Evolutionary conservation across 2,797 vertebrate species (phyloP).

Genomic region (Sebastes miniatus): DNA sequence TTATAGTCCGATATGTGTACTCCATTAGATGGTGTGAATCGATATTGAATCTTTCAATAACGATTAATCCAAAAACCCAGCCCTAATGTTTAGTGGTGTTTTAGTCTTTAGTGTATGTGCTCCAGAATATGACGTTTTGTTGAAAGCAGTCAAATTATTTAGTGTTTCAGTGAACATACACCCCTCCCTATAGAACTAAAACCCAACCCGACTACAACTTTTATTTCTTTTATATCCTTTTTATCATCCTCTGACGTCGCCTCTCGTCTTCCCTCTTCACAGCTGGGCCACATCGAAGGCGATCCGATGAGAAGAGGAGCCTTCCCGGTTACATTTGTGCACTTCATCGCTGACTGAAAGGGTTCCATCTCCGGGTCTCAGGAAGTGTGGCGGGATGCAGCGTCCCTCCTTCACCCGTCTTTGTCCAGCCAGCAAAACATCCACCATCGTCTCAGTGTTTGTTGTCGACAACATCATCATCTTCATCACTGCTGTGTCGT

Average conservation of each 20-base stretch:
- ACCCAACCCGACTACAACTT: background rate
- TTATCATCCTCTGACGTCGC: background rate
- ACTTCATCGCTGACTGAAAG: conserved; percentile 93
- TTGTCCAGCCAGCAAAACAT: background rate
- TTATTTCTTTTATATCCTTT: too few relatives aligned
- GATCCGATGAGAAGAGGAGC: conserved; percentile 94
- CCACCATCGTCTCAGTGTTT: background rate
- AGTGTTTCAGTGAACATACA: background rate
- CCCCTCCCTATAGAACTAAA: background rate
- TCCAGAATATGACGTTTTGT: background rate
- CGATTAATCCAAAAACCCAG: background rate
- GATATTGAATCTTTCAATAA: conserved; percentile 6
- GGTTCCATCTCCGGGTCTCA: conserved; percentile 5
- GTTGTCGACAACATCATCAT: background rate
- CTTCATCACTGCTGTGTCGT: background rate
- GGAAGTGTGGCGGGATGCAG: conserved; percentile 16
- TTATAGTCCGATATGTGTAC: background rate
- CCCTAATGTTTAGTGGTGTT: background rate
- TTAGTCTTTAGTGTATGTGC: background rate
- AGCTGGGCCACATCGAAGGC: conserved; percentile 98
- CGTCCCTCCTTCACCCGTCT: background rate
- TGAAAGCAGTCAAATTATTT: background rate
- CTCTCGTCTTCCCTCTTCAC: conserved; percentile 30
- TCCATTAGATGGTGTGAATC: conserved; percentile 28
- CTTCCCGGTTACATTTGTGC: conserved; percentile 96